Base-by-base conservation (phyloP, 2,113 vertebrate genomes). In the Chionomys nivalis region DNA sequence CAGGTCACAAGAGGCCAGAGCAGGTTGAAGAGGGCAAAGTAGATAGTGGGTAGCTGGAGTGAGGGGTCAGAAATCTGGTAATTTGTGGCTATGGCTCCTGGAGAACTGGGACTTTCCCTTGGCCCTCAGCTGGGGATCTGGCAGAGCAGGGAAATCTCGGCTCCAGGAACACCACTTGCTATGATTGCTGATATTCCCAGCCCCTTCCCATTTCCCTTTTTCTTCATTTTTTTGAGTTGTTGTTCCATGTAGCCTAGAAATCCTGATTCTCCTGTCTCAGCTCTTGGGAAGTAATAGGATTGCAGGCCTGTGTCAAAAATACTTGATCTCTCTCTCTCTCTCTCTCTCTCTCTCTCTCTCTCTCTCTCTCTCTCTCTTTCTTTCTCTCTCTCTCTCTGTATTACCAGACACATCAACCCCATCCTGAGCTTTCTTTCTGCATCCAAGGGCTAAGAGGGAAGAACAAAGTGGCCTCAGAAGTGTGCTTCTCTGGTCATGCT, bases 1-100 rank as follows among this genome's bases (percentile, higher is more conserved):
- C 12, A 3, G 26, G 0, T 39, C 21, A 1, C 23, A 0, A 0
- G 16, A 26, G 73, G 47, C 4, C 2, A 12, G 72, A 42, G 83
- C 42, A 33, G 52, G 66, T 7, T 16, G 76, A 61, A 13, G 72
- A 47, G 44, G 39, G 31, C 7, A 13, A 16, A 24, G 61, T 33
- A 14, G 78, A 31, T 5, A 12, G 42, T 33, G 49, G 49, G 63
- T 7, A 11, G 49, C 33, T 12, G 31, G 89, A 33, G 21, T 31
- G 36, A 63, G 68, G 7, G 55, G 52, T 52, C 39, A 19, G 55
- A 47, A 58, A 65, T 3, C 49, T 26, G 68, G 61, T n/a, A 24
- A 21, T 24, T 3, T 47, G 10, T 26, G 70, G 33, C 0, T 39
- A 0, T 19, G 47, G 33, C 16, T 0, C 0, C 44, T 1, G 89